These are phyloP conservation scores for Amphiprion percula DNA, from an alignment of 2,113 vertebrate species.

Conservation along the genomic window DNA sequence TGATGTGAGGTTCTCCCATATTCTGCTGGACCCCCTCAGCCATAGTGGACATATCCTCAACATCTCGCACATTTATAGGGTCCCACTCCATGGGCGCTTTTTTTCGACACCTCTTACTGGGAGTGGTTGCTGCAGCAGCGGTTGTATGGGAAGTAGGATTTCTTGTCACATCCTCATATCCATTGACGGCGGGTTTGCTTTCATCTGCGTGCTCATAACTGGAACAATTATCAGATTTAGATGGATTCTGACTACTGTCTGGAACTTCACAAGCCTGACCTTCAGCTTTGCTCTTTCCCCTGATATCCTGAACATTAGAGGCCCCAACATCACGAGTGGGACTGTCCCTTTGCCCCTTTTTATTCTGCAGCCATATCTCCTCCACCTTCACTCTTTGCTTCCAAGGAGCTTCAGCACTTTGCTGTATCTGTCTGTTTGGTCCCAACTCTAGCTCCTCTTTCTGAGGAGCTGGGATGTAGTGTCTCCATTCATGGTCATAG, in stretches of 20 bases:
- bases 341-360: conserved; percentile 48
- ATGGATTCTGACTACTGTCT: conserved; percentile 4
- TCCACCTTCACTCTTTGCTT: conserved; percentile 85
- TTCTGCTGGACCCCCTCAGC: conserved; percentile 69
- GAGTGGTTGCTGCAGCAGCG: background rate
- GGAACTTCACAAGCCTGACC: background rate
- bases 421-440: conserved; percentile 8
- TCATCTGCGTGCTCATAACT: background rate
- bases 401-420: conserved; percentile 69
- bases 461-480: conserved; percentile 84
- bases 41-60: conserved; percentile 43
- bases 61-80: conserved; percentile 61
- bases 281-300: background rate
- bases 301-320: background rate
- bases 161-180: conserved; percentile 30
- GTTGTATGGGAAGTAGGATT: background rate
- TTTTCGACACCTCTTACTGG: conserved; percentile 22
- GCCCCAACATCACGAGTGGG: background rate
- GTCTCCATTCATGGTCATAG: conserved; percentile 93
- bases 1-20: conserved; percentile 85
- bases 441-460: conserved; percentile 49
- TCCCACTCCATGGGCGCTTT: conserved; percentile 3
- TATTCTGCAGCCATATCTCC: conserved; percentile 74
- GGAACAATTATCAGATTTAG: background rate
- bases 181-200: conserved; percentile 52